These are phyloP conservation scores for Chrysina gloriosa DNA, from an alignment of 2,888 invertebrate genomes.

Conservation along the genomic window DNA sequence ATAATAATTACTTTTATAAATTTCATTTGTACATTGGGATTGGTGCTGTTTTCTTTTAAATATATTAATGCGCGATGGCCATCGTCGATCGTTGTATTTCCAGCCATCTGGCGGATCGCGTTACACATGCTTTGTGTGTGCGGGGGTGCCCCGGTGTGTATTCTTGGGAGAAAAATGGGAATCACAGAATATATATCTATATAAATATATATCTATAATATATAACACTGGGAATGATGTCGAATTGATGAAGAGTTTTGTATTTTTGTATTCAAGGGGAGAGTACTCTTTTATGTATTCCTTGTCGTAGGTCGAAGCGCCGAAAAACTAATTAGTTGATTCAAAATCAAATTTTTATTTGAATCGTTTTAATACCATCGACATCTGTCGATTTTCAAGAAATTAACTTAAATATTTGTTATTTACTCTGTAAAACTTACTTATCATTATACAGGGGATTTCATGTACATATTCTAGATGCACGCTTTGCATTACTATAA, in stretches of 20 bases:
- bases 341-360: not conserved
- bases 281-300: conserved; percentile 20
- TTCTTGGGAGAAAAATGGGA: conserved; percentile 45
- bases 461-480: no score
- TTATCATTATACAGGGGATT: no score
- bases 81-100: conserved; percentile 23
- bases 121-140: conserved; percentile 9
- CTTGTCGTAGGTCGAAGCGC: not conserved
- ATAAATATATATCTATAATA: conserved; percentile 28
- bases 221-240: conserved; percentile 51
- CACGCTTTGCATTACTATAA: no score
- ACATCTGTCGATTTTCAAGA: no score
- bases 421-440: no score
- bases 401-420: no score
- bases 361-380: no score
- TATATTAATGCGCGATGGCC: conserved; percentile 2
- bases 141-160: conserved; percentile 26
- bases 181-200: conserved; percentile 49
- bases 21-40: conserved; percentile 39
- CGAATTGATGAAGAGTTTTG: conserved; percentile 14
- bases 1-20: conserved; percentile 7
- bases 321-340: not conserved
- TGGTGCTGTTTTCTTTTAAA: conserved; percentile 34
- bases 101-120: conserved; percentile 8
- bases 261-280: not conserved